Percentiles rank a stretch among this genome's conserved stretches.
Conservation (phyloP, 2,797 vertebrate species). For the Clangula hyemalis region DNA sequence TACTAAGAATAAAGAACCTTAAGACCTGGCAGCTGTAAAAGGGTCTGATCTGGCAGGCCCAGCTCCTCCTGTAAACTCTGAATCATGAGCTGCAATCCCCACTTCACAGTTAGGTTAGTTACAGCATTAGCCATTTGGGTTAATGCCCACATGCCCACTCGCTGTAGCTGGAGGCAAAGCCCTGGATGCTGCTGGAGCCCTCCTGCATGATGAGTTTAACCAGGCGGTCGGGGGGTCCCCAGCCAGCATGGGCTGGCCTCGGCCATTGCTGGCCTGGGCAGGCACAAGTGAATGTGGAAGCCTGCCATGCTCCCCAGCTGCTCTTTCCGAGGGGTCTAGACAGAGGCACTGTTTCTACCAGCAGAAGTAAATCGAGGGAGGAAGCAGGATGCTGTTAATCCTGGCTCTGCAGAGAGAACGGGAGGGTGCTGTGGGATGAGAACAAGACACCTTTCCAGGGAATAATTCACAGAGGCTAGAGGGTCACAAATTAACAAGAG, state of each 20-base stretch:
- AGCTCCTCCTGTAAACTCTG: neutral
- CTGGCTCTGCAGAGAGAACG: neutral
- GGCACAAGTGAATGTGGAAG: neutral
- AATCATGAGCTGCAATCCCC: neutral
- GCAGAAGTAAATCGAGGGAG: neutral
- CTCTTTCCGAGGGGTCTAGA: neutral
- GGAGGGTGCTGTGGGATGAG: neutral
- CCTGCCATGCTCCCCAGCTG: neutral
- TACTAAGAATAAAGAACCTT: conserved; percentile 52
- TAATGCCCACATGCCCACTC: neutral
- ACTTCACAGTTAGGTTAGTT: neutral
- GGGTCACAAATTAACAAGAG: neutral
- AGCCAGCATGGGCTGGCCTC: neutral
- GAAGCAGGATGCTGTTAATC: neutral
- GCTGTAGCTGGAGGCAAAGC: neutral
- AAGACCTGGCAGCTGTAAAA: conserved; percentile 31
- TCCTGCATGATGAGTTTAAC: rapidly evolving
- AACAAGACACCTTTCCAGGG: neutral
- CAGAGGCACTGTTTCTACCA: neutral
- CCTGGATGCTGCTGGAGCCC: neutral
- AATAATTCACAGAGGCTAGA: neutral
- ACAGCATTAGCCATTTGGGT: neutral
- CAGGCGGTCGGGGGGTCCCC: neutral
- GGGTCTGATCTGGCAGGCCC: conserved; percentile 24
- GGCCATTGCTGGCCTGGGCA: neutral